These are phyloP conservation scores for Capra hircus DNA, from an alignment of 2,113 vertebrate species.

Conservation along the genomic window DNA sequence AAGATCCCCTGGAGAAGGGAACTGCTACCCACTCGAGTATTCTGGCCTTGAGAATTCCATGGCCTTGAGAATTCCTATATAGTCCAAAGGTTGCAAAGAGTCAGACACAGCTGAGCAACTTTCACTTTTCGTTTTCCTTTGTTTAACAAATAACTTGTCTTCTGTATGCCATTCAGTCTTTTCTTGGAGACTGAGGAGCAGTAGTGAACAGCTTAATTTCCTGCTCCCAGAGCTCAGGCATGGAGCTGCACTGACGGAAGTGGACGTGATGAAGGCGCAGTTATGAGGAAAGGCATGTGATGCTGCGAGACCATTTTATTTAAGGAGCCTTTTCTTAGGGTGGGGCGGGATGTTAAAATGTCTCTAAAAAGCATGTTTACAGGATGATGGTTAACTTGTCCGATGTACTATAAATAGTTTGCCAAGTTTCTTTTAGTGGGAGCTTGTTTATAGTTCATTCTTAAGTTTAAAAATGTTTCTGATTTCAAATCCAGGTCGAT, in stretches of 20 bases:
- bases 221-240: not conserved
- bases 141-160: not conserved
- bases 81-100: not conserved
- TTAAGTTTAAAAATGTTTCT: not conserved
- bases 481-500: not conserved
- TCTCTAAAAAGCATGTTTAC: not conserved
- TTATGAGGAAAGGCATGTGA: not conserved
- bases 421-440: not conserved
- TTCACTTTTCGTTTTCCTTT: not conserved
- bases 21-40: not conserved
- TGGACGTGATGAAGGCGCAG: rapidly evolving
- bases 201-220: not conserved
- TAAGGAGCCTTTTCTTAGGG: not conserved
- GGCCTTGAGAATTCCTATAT: not conserved
- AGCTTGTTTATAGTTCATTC: not conserved
- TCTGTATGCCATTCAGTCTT: not conserved
- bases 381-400: not conserved
- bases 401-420: not conserved
- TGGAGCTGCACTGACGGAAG: not conserved
- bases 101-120: not conserved
- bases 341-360: not conserved
- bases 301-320: too few relatives aligned
- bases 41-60: not conserved
- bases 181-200: not conserved
- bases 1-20: not conserved